A percentile compares a stretch with the other conserved stretches of the same genome.
These are phyloP conservation scores for Ptychoptera albimana DNA, from an alignment of 2,888 invertebrate genomes.

Conservation along the genomic window DNA sequence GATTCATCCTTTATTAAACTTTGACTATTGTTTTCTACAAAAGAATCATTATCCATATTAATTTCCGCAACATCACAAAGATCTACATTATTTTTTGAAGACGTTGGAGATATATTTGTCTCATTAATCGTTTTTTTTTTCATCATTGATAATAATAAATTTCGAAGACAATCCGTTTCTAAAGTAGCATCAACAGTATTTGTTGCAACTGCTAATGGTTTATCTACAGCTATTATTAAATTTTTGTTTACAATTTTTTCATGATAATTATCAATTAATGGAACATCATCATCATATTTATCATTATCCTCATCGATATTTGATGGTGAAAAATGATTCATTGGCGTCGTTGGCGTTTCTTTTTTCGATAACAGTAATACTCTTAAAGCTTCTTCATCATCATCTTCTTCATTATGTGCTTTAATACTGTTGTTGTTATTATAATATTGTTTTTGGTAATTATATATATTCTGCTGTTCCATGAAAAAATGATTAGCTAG, in stretches of 20 bases:
- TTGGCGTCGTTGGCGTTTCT: slow-evolving; percentile 12
- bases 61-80: no score
- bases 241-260: not conserved
- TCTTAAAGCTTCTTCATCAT: slow-evolving; percentile 23
- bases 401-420: slow-evolving; percentile 10
- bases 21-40: no score
- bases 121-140: slow-evolving; percentile 11
- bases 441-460: not conserved
- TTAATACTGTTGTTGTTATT: no score
- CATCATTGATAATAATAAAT: slow-evolving; percentile 18
- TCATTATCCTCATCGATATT: slow-evolving; percentile 3
- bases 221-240: not conserved
- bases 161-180: slow-evolving; percentile 17
- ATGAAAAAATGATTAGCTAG: no score
- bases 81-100: no score
- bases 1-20: no score
- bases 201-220: not conserved
- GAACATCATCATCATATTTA: not conserved
- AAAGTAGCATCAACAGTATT: slow-evolving; percentile 3
- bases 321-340: not conserved
- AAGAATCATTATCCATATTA: no score
- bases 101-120: not conserved
- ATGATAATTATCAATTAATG: not conserved
- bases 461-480: not conserved
- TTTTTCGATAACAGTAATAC: slow-evolving; percentile 21